Conservation (phyloP, 2,797 vertebrate genomes). For the Scyliorhinus canicula region DNA sequence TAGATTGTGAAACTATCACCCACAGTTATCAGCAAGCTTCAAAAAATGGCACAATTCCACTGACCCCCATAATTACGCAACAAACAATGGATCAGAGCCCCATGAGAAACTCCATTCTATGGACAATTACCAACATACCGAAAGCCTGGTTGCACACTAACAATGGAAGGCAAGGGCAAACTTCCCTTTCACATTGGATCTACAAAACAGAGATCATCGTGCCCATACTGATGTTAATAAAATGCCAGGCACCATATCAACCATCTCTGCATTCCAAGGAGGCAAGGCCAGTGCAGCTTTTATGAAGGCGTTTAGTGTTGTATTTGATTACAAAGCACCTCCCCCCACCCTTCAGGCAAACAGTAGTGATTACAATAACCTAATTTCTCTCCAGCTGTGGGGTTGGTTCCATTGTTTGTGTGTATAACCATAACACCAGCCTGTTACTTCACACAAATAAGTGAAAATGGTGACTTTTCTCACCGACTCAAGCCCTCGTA, state of each 20-base stretch:
- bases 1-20: background rate
- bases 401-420: background rate
- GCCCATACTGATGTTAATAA: slow-evolving; percentile 17
- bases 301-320: slow-evolving; percentile 28
- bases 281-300: slow-evolving; percentile 7
- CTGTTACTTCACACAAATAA: background rate
- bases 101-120: slow-evolving; percentile 44
- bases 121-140: slow-evolving; percentile 40
- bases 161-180: slow-evolving; percentile 41
- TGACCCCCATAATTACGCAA: slow-evolving; percentile 45
- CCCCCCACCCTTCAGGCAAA: slow-evolving; percentile 41
- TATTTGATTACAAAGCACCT: slow-evolving; percentile 39
- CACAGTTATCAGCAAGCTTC: background rate
- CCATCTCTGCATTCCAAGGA: slow-evolving; percentile 20
- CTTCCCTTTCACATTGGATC: slow-evolving; percentile 28
- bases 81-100: slow-evolving; percentile 42
- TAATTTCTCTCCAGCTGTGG: slow-evolving; percentile 44
- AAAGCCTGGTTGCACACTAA: slow-evolving; percentile 44
- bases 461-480: background rate
- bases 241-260: slow-evolving; percentile 18
- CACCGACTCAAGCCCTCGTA: background rate
- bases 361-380: slow-evolving; percentile 44
- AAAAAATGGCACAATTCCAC: slow-evolving; percentile 47
- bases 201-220: slow-evolving; percentile 12
- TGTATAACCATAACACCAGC: background rate